A percentile compares a stretch with the other conserved stretches of the same genome.
phyloP scores from a whole-genome alignment of 2,113 vertebrate genomes.

The Lycocorax pyrrhopterus region DNA sequence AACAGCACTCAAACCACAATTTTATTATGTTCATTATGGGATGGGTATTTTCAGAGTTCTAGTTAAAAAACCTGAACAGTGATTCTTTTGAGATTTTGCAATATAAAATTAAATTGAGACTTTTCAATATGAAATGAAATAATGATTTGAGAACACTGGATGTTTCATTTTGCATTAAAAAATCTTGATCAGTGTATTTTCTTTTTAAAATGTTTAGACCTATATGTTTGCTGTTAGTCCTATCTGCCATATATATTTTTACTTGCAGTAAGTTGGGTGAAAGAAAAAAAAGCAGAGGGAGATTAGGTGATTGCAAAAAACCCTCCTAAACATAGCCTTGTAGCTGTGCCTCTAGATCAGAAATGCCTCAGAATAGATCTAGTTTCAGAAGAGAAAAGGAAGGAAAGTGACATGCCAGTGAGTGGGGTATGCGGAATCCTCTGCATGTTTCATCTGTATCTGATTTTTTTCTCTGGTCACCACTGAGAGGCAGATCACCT shows the following conservation, averaged over 20 bases:
- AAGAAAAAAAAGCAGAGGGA: neutral
- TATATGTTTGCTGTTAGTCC: neutral
- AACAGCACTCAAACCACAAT: neutral
- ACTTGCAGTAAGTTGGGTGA: neutral
- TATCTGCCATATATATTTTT: neutral
- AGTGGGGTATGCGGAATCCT: neutral
- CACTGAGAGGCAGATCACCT: neutral
- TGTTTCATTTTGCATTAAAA: neutral
- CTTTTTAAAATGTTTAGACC: neutral
- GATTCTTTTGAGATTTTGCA: neutral
- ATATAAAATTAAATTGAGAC: neutral
- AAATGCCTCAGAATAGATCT: neutral
- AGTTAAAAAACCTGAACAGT: neutral
- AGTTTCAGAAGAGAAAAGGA: neutral
- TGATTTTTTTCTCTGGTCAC: neutral
- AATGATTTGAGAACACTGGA: neutral
- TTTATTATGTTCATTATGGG: neutral
- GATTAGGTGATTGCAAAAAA: neutral
- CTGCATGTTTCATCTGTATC: neutral
- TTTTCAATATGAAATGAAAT: neutral
- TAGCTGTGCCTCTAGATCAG: neutral
- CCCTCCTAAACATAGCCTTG: fast-evolving
- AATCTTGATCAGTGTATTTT: neutral
- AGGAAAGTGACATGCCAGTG: neutral
- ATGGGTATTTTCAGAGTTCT: neutral